Conservation (phyloP, 2,888 invertebrate species). For the Amorpha juglandis region DNA sequence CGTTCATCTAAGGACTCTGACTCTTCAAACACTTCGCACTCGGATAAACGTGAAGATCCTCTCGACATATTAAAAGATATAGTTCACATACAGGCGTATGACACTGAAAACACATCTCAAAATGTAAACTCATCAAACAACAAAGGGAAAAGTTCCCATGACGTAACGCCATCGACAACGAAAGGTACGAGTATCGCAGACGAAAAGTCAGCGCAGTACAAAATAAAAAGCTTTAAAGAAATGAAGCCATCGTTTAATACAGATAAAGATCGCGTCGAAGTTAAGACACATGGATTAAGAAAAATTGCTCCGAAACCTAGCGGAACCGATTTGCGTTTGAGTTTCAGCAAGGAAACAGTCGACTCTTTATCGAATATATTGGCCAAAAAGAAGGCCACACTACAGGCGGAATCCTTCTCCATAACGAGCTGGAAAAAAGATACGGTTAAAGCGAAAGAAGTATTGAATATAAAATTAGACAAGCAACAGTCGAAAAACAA, state of each 20-base stretch:
- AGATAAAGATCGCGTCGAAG: neutral
- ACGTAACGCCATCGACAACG: neutral
- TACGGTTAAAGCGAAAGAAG: neutral
- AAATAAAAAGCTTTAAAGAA: neutral
- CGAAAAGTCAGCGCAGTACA: neutral
- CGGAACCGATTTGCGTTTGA: neutral
- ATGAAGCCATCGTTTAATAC: neutral
- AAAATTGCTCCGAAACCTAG: neutral
- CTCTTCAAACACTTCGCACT: neutral
- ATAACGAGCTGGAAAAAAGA: neutral
- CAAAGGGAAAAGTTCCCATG: neutral
- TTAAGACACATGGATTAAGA: neutral
- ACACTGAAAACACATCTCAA: neutral
- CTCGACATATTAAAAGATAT: neutral
- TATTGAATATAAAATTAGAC: neutral
- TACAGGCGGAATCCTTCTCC: neutral
- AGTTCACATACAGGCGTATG: slow-evolving; percentile 4
- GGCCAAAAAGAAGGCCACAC: neutral
- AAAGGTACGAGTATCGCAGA: neutral
- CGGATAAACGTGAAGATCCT: neutral
- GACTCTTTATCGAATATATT: neutral
- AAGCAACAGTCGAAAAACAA: neutral
- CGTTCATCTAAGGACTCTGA: neutral
- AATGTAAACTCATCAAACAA: neutral
- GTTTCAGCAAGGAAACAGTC: neutral